Conservation (phyloP, 2,113 vertebrate genomes). For the Clarias magur region DNA sequence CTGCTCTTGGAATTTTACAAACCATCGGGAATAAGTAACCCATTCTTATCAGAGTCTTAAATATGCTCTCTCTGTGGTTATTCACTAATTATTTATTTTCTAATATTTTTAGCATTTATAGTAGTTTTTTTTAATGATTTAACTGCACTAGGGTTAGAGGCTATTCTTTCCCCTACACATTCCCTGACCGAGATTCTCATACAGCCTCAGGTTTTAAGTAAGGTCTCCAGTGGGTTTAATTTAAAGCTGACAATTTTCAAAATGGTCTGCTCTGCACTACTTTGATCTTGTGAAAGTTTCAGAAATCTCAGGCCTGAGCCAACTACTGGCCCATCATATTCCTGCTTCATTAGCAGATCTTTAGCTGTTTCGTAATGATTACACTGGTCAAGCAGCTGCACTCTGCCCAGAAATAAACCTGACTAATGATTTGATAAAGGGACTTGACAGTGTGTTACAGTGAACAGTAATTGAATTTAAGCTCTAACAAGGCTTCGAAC, state of each 20-base stretch:
- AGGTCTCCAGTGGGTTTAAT: slow-evolving; percentile 68
- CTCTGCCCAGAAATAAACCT: slow-evolving; percentile 72
- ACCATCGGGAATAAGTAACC: not conserved
- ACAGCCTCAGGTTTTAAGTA: slow-evolving; percentile 61
- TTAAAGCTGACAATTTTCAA: slow-evolving; percentile 75
- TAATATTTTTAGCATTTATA: slow-evolving; percentile 48
- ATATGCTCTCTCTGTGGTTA: slow-evolving; percentile 34
- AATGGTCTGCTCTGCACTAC: slow-evolving; percentile 70
- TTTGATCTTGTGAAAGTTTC: slow-evolving; percentile 84
- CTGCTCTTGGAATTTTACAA: not conserved
- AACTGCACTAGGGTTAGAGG: slow-evolving; percentile 61
- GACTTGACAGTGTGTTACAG: slow-evolving; percentile 81
- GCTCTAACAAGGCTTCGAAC: slow-evolving; percentile 84
- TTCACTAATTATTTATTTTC: slow-evolving; percentile 55
- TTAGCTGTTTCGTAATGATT: slow-evolving; percentile 83
- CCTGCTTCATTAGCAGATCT: slow-evolving; percentile 84
- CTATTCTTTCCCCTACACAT: slow-evolving; percentile 49
- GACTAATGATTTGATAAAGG: slow-evolving; percentile 87
- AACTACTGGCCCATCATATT: slow-evolving; percentile 73
- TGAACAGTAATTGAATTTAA: slow-evolving; percentile 86
- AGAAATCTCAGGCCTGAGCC: slow-evolving; percentile 75
- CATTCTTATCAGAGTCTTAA: not conserved
- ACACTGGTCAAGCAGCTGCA: slow-evolving; percentile 75
- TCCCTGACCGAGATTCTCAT: not conserved
- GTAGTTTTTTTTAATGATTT: not conserved